These are phyloP conservation scores for Betta splendens DNA, from an alignment of 2,797 vertebrate genomes.

Conservation along the genomic window DNA sequence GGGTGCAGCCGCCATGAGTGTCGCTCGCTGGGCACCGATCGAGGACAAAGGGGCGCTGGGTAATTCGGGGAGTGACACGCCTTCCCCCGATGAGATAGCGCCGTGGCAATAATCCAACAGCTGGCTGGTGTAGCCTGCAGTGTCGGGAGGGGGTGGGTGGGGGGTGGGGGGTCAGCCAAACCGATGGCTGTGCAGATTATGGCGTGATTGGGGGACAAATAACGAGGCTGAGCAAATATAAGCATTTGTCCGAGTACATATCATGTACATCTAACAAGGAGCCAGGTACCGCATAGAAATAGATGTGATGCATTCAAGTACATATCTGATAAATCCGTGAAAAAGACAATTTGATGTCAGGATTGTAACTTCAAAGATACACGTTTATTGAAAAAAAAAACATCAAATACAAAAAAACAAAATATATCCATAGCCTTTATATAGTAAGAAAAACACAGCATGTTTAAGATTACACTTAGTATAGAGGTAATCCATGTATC, in stretches of 20 bases:
- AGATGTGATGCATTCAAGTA: not conserved
- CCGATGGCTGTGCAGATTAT: constrained; percentile 30
- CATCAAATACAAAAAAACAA: too few species aligned
- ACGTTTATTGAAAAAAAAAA: constrained; percentile 76
- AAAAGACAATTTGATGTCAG: not conserved
- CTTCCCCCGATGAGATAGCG: constrained; percentile 75
- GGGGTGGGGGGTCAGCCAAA: constrained; percentile 38
- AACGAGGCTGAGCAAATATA: not conserved
- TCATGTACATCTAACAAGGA: not conserved
- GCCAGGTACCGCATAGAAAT: not conserved
- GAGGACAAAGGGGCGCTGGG: constrained; percentile 82
- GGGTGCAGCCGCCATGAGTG: constrained; percentile 84
- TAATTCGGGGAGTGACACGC: constrained; percentile 78
- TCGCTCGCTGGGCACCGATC: constrained; percentile 74
- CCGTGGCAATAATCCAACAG: constrained; percentile 73
- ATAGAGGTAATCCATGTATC: constrained; percentile 71
- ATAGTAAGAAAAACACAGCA: constrained; percentile 63
- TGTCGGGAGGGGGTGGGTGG: constrained; percentile 41
- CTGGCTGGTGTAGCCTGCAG: constrained; percentile 64
- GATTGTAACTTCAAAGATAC: constrained; percentile 1
- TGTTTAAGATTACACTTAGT: constrained; percentile 58
- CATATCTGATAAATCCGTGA: not conserved
- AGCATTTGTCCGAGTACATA: not conserved
- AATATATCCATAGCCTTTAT: constrained; percentile 53
- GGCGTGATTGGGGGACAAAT: constrained; percentile 14